Conservation (phyloP, 2,113 vertebrate genomes). For the Scomber colias region DNA sequence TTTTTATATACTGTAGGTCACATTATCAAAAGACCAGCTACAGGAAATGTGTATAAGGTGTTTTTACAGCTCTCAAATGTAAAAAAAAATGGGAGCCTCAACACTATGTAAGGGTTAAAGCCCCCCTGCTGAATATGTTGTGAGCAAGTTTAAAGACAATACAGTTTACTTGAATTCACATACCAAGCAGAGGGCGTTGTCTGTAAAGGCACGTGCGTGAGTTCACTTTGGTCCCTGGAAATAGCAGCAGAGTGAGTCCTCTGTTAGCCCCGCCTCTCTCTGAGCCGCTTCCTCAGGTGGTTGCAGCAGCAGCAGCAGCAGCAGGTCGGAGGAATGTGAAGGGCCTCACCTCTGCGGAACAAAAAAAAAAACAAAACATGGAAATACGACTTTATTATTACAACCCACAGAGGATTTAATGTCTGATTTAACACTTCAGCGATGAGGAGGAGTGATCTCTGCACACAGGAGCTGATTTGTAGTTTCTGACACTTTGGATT, state of each 20-base stretch:
- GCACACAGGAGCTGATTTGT: conserved; percentile 4
- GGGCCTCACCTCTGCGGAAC: neutral
- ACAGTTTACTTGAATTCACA: no score
- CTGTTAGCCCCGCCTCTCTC: neutral
- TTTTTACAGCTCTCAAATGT: no score
- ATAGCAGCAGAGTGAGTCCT: conserved; percentile 20
- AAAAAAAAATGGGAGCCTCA: no score
- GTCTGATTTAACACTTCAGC: neutral
- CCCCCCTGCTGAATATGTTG: no score
- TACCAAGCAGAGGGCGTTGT: no score
- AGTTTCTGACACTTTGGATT: neutral
- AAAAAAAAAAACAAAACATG: neutral
- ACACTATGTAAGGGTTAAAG: no score
- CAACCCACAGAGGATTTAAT: neutral
- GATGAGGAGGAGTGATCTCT: neutral
- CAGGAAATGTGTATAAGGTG: no score
- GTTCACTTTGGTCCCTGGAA: conserved; percentile 1
- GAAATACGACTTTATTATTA: neutral
- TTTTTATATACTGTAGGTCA: no score
- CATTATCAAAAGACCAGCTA: no score
- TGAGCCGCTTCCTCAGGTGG: conserved; percentile 40
- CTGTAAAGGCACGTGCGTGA: no score
- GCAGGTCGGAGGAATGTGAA: neutral
- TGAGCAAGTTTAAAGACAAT: no score
- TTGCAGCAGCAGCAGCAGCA: neutral